These are phyloP conservation scores for Smutsia temminckii DNA, from an alignment of 2,797 vertebrate genomes.

Conservation along the genomic window DNA sequence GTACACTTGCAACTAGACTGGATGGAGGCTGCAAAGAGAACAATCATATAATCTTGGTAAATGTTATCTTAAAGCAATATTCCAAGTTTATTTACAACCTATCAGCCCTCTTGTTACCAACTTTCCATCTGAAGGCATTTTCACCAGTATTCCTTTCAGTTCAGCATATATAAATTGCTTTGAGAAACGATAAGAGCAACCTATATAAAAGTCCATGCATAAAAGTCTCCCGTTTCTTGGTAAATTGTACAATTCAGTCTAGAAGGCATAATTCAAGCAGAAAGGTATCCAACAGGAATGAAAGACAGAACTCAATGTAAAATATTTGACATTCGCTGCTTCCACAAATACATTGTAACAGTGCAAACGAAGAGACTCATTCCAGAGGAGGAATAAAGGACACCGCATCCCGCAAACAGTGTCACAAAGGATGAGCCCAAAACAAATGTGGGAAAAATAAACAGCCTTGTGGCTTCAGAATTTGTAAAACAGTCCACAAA, in stretches of 20 bases:
- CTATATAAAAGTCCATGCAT: not conserved
- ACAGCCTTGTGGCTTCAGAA: slow-evolving; percentile 94
- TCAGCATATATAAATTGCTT: not conserved
- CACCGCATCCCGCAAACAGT: slow-evolving; percentile 88
- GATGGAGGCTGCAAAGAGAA: accelerated
- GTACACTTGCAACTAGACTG: not conserved
- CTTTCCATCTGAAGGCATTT: not conserved
- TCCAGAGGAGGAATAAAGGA: slow-evolving; percentile 82
- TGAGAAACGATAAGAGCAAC: not conserved
- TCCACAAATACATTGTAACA: slow-evolving; percentile 83
- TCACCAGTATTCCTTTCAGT: not conserved
- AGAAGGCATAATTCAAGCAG: slow-evolving; percentile 53
- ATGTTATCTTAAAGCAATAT: not conserved
- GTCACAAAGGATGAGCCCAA: slow-evolving; percentile 88
- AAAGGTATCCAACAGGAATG: slow-evolving; percentile 66
- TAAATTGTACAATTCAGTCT: slow-evolving; percentile 40
- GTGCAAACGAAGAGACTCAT: slow-evolving; percentile 84
- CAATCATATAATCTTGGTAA: not conserved
- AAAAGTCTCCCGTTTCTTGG: not conserved
- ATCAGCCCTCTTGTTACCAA: no score
- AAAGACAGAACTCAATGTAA: slow-evolving; percentile 74
- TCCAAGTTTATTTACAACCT: not conserved
- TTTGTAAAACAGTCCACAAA: slow-evolving; percentile 92
- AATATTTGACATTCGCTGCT: slow-evolving; percentile 72
- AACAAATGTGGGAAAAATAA: slow-evolving; percentile 99